Evolutionary conservation across 2,113 vertebrate species (phyloP), one percentile per base, ranked within the genome.

Genomic region (Trematocara stigmaticum): DNA sequence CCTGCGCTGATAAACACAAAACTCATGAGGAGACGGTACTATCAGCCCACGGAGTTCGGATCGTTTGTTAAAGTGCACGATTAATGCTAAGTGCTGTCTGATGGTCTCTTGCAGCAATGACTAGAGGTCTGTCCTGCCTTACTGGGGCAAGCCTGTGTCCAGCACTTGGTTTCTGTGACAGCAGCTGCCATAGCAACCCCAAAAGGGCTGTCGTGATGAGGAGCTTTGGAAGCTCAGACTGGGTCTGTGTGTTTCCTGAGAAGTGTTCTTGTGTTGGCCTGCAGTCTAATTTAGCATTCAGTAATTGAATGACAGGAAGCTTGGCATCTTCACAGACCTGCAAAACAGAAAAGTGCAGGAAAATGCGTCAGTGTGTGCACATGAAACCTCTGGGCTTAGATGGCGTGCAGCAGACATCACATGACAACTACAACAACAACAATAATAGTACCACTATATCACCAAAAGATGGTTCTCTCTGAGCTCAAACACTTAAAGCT

Each of bases 171-270:
- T 93, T 92, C 91, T 76, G 93, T 90, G 93, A 90, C 91, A 94
- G 91, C 92, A 92, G 97, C 96, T 92, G 97, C 97, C 98, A 98
- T 98, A 97, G 97, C 97, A 97, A 97, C 96, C 94, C 96, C 95
- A 96, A 96, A 89, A 93, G 90, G 96, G 94, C 89, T 91, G 93
- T 47, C 91, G 95, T 96, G 96, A 97, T 96, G 95, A 92, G 88
- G 85, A 84, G 84, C 64, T 83, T 31, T 61, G 81, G 66, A 84
- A 38, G 86, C 79, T 69, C 86, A 79, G 82, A 89, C 81, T 84
- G 79, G 84, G 49, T 61, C 31, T 84, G 34, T 84, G 85, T 78
- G 87, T 86, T 88, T 84, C 84, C 84, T 85, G 78, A 90, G 90
- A 83, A 56, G 74, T 87, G 76, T 82, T 86, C 57, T 87, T 88